Base-by-base conservation (phyloP, 2,797 vertebrate genomes). In the Parotocinclus haroldoi region DNA sequence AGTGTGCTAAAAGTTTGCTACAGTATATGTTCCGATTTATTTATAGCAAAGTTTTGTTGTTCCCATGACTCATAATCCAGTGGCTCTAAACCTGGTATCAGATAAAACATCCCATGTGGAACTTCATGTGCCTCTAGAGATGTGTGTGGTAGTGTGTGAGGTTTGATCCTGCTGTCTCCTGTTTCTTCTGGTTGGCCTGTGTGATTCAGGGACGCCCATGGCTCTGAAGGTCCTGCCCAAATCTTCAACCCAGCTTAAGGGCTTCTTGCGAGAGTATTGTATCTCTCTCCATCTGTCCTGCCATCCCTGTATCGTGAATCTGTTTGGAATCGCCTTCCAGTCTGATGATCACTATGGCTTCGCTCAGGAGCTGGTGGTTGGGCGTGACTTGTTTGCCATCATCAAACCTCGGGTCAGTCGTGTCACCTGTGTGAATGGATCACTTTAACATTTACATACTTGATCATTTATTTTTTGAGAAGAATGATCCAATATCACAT, bases 191-290 rank as follows among this genome's bases (percentile, higher is more conserved):
- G 13, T 40, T 59, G 48, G 12, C 17, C 2, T 12, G 27, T 27
- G 27, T 61, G 7, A 13, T 5, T 7, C 79, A 93, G 92, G 92
- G 42, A 93, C 91, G 0, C 88, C 89, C 11, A 92, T 93, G 91
- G 92, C 92, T 42, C 83, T 93, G 69, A 93, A 93, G 71, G 89
- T 93, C 74, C 88, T 93, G 82, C 87, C 89, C 19, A 93, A 92
- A 75, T 78, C 87, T 14, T 91, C 85, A 0, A 93, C 91, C 12
- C 88, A 91, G 76, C 85, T 92, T 67, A 87, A 89, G 59, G 85
- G 87, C 12, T 93, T 93, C 71, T 85, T 93, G 67, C 77, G 89
- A 19, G 92, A 93, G 72, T 93, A 93, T 76, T 92, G 91, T 78
- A 87, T 91, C 76, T 91, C 90, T 36, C 82, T 92, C 72, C 87